Evolutionary conservation across 2,888 invertebrate genomes (phyloP).

Genomic region (Seira musarum): DNA sequence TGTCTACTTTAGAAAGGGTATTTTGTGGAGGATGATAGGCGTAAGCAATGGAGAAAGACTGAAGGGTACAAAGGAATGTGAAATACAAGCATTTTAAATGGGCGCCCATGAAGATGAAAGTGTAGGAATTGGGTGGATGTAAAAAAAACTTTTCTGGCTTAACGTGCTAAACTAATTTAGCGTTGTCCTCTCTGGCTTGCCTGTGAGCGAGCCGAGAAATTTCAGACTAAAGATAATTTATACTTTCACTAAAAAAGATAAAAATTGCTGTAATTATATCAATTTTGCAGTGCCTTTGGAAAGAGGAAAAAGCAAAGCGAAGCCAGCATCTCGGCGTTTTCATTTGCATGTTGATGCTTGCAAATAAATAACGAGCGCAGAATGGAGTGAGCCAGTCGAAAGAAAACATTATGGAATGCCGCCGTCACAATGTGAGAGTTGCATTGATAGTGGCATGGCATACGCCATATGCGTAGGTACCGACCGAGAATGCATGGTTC

Average conservation of each 20-base stretch:
- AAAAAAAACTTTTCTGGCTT: background rate
- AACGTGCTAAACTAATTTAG: slow-evolving; percentile 12
- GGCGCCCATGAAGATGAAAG: too few relatives aligned
- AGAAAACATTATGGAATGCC: background rate
- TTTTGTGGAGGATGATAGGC: background rate
- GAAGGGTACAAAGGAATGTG: slow-evolving; percentile 5
- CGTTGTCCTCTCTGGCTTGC: background rate
- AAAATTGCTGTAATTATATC: slow-evolving; percentile 3
- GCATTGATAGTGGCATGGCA: background rate
- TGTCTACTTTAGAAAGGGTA: background rate
- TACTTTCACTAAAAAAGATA: background rate
- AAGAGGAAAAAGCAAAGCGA: background rate
- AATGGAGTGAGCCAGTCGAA: background rate
- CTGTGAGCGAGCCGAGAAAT: too few relatives aligned
- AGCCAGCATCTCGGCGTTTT: background rate
- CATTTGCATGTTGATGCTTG: background rate
- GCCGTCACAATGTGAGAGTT: background rate
- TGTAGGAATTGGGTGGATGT: too few relatives aligned
- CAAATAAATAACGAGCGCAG: background rate
- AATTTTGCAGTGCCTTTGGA: background rate
- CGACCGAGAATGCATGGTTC: background rate
- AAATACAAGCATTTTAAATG: background rate
- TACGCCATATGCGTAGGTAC: background rate
- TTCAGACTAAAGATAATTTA: background rate
- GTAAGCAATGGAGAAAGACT: background rate